Evolutionary conservation across 2,113 vertebrate genomes (phyloP), one percentile per base, ranked within the genome.

Genomic region (Clarias magur): DNA sequence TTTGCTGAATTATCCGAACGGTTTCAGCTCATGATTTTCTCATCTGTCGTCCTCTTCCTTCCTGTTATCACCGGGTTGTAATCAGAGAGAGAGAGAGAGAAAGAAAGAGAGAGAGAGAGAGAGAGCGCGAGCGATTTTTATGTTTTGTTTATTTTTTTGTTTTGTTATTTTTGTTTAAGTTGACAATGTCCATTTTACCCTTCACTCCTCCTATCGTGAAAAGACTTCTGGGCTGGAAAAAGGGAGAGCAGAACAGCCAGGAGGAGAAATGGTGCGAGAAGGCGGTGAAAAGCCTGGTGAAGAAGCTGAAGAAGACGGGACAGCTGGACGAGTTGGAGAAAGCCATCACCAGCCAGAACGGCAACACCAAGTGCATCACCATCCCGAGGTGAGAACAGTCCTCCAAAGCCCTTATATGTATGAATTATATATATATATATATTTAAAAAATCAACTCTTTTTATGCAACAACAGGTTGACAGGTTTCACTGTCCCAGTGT

Each of bases 221-320:
- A 91, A 95, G 98, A 91, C 96, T 99, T 75, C 89, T 99, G 95
- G 98, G 98, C 92, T 99, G 98, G 98, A 99, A 99, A 95, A 99
- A 99, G 91, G 98, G 98, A 78, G 98, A 99, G 93, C 98, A 99
- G 93, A 99, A 98, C 95, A 98, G 98, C 84, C 98, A 99, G 94
- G 98, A 99, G 95, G 98, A 99, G 96, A 99, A 99, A 88, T 99
- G 98, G 98, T 98, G 98, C 80, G 98, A 99, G 91, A 99, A 99
- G 88, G 98, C 98, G 79, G 98, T 99, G 86, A 99, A 99, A 92
- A 99, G 98, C 93, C 92, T 99, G 88, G 98, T 99, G 92, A 99
- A 99, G 95, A 99, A 99, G 93, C 96, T 99, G 91, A 99, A 99
- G 95, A 99, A 99, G 95, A 99, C 97, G 6, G 98, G 98, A 34